phyloP scores from a whole-genome alignment of 2,888 invertebrate genomes.

The Lasioglossum malachurum region DNA sequence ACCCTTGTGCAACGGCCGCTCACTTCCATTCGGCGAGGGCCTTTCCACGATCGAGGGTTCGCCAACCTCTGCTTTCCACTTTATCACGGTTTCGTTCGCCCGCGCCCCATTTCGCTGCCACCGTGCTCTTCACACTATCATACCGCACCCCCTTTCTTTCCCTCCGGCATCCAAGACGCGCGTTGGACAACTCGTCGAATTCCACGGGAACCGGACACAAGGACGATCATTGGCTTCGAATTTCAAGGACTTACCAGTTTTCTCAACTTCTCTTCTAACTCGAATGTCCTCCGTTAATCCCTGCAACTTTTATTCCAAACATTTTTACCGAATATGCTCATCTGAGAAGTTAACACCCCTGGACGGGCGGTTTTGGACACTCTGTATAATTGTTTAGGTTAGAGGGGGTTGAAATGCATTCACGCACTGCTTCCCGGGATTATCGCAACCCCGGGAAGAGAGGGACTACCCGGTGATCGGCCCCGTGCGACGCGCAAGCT shows the following conservation, averaged over 20 bases:
- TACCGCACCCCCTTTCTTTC: background rate
- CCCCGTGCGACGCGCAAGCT: too few relatives aligned
- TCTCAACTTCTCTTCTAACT: background rate
- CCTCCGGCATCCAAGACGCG: background rate
- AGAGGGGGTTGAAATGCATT: too few relatives aligned
- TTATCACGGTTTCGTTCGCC: constrained; percentile 75
- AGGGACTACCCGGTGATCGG: too few relatives aligned
- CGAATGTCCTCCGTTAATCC: too few relatives aligned
- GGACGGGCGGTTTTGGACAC: too few relatives aligned
- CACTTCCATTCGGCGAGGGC: constrained; percentile 72
- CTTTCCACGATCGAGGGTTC: constrained; percentile 78
- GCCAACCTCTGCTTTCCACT: constrained; percentile 76
- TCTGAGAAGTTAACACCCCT: too few relatives aligned
- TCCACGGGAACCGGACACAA: background rate
- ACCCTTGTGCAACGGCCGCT: constrained; percentile 75
- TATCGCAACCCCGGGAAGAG: too few relatives aligned
- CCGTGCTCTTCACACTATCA: constrained; percentile 18
- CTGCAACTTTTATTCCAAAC: too few relatives aligned
- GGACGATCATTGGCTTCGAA: background rate
- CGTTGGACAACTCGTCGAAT: background rate
- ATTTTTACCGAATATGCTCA: too few relatives aligned
- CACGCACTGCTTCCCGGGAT: too few relatives aligned
- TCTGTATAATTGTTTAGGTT: too few relatives aligned
- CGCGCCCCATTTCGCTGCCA: constrained; percentile 34
- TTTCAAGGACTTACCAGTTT: background rate